Evolutionary conservation across 2,113 vertebrate genomes (phyloP).

Genomic region (Tapirus terrestris): DNA sequence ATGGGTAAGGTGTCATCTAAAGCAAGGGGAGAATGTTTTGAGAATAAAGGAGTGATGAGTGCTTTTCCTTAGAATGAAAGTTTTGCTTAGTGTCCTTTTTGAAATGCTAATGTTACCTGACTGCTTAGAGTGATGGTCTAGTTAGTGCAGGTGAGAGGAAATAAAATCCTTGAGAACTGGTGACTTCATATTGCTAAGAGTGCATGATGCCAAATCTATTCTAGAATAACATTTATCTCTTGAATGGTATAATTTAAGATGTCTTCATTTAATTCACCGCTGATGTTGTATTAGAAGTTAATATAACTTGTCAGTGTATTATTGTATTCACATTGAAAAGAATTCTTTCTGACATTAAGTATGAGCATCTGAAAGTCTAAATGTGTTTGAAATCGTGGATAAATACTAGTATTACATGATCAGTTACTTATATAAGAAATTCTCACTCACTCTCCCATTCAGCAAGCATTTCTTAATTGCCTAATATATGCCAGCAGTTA

Average conservation of each 20-base stretch:
- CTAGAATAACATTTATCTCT: slow-evolving; percentile 16
- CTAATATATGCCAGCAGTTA: not conserved
- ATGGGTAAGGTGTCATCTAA: not conserved
- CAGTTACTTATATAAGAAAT: slow-evolving; percentile 27
- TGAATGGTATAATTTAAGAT: slow-evolving; percentile 44
- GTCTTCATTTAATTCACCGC: slow-evolving; percentile 61
- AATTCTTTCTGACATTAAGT: slow-evolving; percentile 47
- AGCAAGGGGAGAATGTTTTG: not conserved
- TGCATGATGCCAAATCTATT: slow-evolving; percentile 10
- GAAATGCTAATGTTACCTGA: slow-evolving; percentile 41
- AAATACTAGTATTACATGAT: slow-evolving; percentile 2
- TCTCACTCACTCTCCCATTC: slow-evolving; percentile 38
- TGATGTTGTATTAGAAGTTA: slow-evolving; percentile 56
- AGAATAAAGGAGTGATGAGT: not conserved
- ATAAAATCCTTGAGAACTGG: slow-evolving; percentile 51
- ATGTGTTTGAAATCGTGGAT: slow-evolving; percentile 26
- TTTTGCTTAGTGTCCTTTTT: not conserved
- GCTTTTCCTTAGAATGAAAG: not conserved
- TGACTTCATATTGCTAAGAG: slow-evolving; percentile 53
- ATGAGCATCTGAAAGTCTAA: not conserved
- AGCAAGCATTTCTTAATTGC: slow-evolving; percentile 58
- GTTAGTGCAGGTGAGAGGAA: not conserved
- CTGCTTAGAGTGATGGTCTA: slow-evolving; percentile 11
- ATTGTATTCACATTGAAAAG: slow-evolving; percentile 54
- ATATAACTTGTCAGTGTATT: slow-evolving; percentile 54